Conservation (phyloP, 2,113 vertebrate species). For the Esox niger region DNA sequence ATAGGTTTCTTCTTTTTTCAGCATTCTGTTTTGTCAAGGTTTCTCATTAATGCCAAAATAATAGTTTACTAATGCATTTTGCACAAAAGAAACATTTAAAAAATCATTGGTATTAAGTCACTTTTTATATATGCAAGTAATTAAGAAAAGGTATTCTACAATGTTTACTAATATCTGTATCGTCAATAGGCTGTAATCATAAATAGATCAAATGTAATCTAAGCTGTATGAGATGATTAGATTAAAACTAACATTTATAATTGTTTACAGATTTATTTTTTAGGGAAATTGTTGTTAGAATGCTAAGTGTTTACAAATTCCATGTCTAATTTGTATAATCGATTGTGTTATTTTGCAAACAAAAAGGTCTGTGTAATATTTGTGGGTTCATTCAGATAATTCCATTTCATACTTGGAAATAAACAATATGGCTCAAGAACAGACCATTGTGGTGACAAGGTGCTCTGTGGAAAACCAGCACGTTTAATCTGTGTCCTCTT, state of each 20-base stretch:
- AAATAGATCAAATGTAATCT: constrained; percentile 73
- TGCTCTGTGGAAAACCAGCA: constrained; percentile 34
- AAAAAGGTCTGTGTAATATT: constrained; percentile 10
- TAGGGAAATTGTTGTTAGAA: constrained; percentile 61
- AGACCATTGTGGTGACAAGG: constrained; percentile 49
- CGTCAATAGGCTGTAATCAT: constrained; percentile 69
- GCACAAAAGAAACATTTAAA: constrained; percentile 73
- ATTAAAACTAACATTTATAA: constrained; percentile 68
- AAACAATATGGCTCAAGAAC: constrained; percentile 46
- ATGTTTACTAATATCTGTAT: constrained; percentile 72
- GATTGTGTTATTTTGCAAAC: constrained; percentile 32
- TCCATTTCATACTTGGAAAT: constrained; percentile 42
- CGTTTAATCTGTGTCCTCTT: constrained; percentile 8
- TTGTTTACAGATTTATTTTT: constrained; percentile 76
- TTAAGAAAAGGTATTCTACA: constrained; percentile 70
- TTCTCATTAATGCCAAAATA: constrained; percentile 81
- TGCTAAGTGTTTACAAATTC: constrained; percentile 73
- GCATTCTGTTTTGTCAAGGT: constrained; percentile 52
- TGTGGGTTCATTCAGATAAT: constrained; percentile 15
- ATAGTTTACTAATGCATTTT: constrained; percentile 84
- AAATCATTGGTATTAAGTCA: constrained; percentile 68
- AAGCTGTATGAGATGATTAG: constrained; percentile 57
- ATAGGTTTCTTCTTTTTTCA: constrained; percentile 36
- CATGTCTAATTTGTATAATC: constrained; percentile 48
- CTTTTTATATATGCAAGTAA: constrained; percentile 77